phyloP scores from a whole-genome alignment of 2,113 vertebrate genomes.

The Lophochroa leadbeateri region DNA sequence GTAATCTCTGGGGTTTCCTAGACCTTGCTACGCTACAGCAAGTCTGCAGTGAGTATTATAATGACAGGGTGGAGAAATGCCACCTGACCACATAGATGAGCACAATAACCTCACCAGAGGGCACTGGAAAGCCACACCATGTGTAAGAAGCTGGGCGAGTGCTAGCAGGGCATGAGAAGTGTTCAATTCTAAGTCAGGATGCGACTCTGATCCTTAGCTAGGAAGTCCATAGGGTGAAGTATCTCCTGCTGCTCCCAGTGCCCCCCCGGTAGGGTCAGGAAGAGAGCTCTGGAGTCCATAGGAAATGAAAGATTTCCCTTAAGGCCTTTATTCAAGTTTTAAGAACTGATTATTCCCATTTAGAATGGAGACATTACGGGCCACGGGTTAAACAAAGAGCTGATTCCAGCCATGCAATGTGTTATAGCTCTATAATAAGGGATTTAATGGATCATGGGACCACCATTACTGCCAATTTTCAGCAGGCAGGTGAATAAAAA shows the following conservation, averaged over 20 bases:
- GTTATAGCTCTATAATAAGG: neutral
- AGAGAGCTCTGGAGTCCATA: neutral
- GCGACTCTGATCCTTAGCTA: neutral
- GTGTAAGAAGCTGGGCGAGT: rapidly evolving
- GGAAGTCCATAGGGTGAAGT: neutral
- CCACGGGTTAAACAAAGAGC: neutral
- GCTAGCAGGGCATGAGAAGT: neutral
- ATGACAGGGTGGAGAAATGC: neutral
- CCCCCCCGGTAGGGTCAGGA: neutral
- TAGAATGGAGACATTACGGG: rapidly evolving
- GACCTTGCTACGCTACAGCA: neutral
- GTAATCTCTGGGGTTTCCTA: neutral
- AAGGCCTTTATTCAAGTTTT: neutral
- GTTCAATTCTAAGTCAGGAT: neutral
- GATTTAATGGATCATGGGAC: neutral
- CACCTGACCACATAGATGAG: rapidly evolving
- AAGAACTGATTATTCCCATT: neutral
- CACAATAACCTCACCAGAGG: neutral
- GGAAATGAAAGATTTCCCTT: neutral
- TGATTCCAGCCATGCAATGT: neutral
- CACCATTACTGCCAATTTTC: neutral
- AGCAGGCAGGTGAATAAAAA: neutral
- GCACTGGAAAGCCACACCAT: neutral
- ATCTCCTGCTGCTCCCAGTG: neutral
- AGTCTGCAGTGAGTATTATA: neutral